phyloP scores from a whole-genome alignment of 2,113 vertebrate species.

The Nothobranchius furzeri region DNA sequence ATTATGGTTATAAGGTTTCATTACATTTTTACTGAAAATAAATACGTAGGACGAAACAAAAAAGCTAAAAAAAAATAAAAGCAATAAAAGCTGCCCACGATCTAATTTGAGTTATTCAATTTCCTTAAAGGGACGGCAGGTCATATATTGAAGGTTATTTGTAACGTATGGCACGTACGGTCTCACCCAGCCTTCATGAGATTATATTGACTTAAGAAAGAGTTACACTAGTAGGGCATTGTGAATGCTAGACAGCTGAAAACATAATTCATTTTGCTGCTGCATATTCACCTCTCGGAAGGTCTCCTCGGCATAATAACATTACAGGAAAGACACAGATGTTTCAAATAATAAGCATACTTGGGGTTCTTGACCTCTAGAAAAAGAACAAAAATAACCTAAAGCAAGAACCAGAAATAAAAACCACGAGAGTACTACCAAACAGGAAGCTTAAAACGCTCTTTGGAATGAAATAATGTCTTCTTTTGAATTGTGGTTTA shows the following conservation, averaged over 20 bases:
- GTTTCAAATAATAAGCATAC: conserved; percentile 43
- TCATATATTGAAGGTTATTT: conserved; percentile 26
- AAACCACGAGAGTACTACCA: background rate
- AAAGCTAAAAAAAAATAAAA: background rate
- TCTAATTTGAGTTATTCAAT: conserved; percentile 14
- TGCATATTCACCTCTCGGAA: conserved; percentile 34
- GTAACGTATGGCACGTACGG: conserved; percentile 50
- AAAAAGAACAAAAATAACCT: conserved; percentile 6
- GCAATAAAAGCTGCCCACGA: background rate
- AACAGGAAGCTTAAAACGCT: too few species aligned
- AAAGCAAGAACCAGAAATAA: conserved; percentile 6
- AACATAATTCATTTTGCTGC: conserved; percentile 54
- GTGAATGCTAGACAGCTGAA: conserved; percentile 36
- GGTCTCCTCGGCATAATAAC: conserved; percentile 24
- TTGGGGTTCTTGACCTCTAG: conserved; percentile 27
- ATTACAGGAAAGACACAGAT: conserved; percentile 17
- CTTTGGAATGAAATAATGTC: too few species aligned
- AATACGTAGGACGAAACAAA: too few species aligned
- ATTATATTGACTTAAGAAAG: conserved; percentile 53
- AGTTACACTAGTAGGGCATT: conserved; percentile 22
- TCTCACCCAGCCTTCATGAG: conserved; percentile 33
- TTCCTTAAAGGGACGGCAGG: background rate
- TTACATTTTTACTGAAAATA: too few species aligned
- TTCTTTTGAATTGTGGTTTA: too few species aligned
- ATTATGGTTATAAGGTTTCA: too few species aligned